Percentiles rank a stretch among this genome's conserved stretches.
Conservation (phyloP, 2,797 vertebrate species). For the Sebastes matsubarae region DNA sequence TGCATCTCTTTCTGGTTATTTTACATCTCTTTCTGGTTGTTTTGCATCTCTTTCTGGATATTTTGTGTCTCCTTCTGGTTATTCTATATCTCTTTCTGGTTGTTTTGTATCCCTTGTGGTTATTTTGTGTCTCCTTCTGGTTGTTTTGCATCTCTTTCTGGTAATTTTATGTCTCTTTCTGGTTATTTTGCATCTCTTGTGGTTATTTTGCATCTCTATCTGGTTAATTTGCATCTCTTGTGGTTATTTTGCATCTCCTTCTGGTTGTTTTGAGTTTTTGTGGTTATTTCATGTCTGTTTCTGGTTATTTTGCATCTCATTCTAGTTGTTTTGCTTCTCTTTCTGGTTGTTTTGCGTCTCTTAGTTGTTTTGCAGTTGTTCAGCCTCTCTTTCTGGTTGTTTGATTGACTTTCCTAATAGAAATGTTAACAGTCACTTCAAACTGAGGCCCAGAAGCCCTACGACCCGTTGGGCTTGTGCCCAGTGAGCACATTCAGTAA, state of each 20-base stretch:
- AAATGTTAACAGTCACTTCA: not conserved
- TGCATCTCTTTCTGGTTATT: too few species aligned
- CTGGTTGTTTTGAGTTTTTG: too few species aligned
- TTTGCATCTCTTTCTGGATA: too few species aligned
- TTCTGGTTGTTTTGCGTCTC: not conserved
- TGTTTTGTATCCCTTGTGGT: accelerated
- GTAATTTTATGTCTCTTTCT: too few species aligned
- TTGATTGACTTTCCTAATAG: not conserved
- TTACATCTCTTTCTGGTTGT: too few species aligned
- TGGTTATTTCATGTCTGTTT: too few species aligned
- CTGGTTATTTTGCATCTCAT: accelerated
- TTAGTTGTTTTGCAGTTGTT: not conserved
- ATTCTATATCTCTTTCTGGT: accelerated
- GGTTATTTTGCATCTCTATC: accelerated
- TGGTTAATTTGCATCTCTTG: too few species aligned
- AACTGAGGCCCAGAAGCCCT: not conserved
- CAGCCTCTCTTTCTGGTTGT: not conserved
- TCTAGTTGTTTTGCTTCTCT: not conserved
- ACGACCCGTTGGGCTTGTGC: not conserved
- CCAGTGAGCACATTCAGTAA: not conserved
- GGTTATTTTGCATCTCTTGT: too few species aligned
- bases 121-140: accelerated
- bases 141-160: too few species aligned
- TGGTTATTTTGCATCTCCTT: too few species aligned
- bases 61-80: too few species aligned